Evolutionary conservation across 2,888 invertebrate genomes (phyloP).

Genomic region (Taphrorychus bicolor): DNA sequence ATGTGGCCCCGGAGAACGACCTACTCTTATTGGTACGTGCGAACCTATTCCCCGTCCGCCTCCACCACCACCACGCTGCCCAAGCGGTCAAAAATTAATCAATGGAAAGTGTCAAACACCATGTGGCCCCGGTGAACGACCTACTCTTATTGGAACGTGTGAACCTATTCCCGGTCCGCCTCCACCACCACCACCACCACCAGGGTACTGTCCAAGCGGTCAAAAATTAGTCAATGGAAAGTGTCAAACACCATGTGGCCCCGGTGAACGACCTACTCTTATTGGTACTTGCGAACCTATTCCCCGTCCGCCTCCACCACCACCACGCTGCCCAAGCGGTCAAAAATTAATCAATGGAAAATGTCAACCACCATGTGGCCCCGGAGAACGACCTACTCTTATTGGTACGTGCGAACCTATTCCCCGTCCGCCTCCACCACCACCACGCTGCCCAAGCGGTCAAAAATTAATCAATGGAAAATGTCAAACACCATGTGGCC

Average conservation of each 20-base stretch:
- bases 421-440: not conserved
- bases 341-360: constrained; percentile 11
- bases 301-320: not conserved
- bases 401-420: constrained; percentile 20
- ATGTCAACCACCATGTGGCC: constrained; percentile 5
- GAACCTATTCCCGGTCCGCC: constrained; percentile 11
- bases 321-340: constrained; percentile 41
- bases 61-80: constrained; percentile 29
- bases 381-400: constrained; percentile 18
- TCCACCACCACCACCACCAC: constrained; percentile 16
- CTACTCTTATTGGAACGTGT: constrained; percentile 43
- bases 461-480: not conserved
- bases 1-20: constrained; percentile 24
- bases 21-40: constrained; percentile 21
- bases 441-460: constrained; percentile 7
- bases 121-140: constrained; percentile 24
- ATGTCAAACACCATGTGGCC: constrained; percentile 8
- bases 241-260: constrained; percentile 4
- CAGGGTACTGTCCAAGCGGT: constrained; percentile 43
- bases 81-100: constrained; percentile 26
- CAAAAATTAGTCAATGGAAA: constrained; percentile 11
- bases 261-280: constrained; percentile 16
- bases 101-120: constrained; percentile 34
- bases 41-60: constrained; percentile 8
- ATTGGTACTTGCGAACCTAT: constrained; percentile 20